Evolutionary conservation across 2,113 vertebrate species (phyloP), one percentile per base, ranked within the genome.

Genomic region (Prochilodus magdalenae): DNA sequence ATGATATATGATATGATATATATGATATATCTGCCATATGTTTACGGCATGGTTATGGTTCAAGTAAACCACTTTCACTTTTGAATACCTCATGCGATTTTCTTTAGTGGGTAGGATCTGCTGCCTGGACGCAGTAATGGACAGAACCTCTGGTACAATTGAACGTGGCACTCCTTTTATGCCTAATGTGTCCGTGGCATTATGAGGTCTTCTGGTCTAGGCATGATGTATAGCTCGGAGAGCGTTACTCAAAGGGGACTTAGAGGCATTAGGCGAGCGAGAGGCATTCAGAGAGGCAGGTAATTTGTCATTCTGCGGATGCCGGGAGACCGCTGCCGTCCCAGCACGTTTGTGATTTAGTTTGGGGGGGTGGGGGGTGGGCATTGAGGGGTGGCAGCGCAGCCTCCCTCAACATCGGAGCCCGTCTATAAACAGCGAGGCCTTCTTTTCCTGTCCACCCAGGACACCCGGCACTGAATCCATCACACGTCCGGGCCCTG

Each of bases 211-310:
- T 49, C 67, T 62, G 33, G 40, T 36, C 69, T n/a, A 72, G 26
- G 26, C 57, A 65, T 80, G 59, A 80, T 73, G n/a, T 73, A 55
- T 65, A 53, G 70, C 70, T 44, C 11, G 15, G 27, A 80, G 27
- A 33, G 44, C 29, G 70, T 51, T 51, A 65, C 70, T 73, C 70
- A 80, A 80, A 65, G 14, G 70, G 70, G 70, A 80, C 60, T 80
- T 65, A 73, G n/a, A 24, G 40, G 70, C 71, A 80, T 73, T 73
- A 65, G 79, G 44, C 27, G 33, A 47, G 36, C 49, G 70, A 27
- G 60, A 65, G 27, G 8, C 44, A 26, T 53, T 65, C 70, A 2
- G 8, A 49, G 40, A 65, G 79, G 70, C 79, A 80, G 79, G 29
- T 73, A 71, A 53, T 80, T 80, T 73, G 79, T 80, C 70, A 73